Percentiles rank a stretch among this genome's conserved stretches.
Conservation (phyloP, 1,140 invertebrate species). For the Aphaenogaster floridana region DNA sequence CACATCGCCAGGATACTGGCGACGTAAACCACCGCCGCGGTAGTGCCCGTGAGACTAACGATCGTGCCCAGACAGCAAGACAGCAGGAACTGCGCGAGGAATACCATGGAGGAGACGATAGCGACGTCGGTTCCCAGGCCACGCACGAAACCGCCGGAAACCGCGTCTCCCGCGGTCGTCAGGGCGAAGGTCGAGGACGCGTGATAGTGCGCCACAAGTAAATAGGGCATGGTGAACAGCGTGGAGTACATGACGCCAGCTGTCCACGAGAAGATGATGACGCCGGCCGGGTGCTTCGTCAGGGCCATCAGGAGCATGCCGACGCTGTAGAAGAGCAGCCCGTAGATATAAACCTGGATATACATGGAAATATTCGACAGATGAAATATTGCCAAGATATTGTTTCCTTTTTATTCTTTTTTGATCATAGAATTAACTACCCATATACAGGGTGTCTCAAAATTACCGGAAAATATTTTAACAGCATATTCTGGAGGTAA, state of each 20-base stretch:
- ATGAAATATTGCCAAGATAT: not conserved
- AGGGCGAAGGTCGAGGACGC: conserved; percentile 92
- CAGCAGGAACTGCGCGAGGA: conserved; percentile 96
- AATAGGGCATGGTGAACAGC: conserved; percentile 98
- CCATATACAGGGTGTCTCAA: not conserved
- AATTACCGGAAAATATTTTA: too few relatives aligned
- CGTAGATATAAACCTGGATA: conserved; percentile 93
- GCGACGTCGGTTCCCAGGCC: conserved; percentile 98
- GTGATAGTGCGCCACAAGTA: conserved; percentile 97
- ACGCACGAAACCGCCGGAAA: conserved; percentile 88
- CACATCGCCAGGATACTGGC: conserved; percentile 94
- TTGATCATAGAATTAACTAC: not conserved
- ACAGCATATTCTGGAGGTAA: too few relatives aligned
- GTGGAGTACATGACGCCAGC: conserved; percentile 99
- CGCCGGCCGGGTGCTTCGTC: conserved; percentile 92
- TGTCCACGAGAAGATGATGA: conserved; percentile 95
- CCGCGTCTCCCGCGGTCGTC: conserved; percentile 86
- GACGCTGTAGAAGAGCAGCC: conserved; percentile 95
- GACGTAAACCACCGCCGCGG: conserved; percentile 94
- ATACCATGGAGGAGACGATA: conserved; percentile 97
- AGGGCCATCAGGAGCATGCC: conserved; percentile 97
- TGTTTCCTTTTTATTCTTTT: not conserved
- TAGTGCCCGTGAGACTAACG: conserved; percentile 93
- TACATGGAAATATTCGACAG: not conserved
- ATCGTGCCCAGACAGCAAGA: conserved; percentile 95